Evolutionary conservation across 1,140 invertebrate genomes (phyloP).

Genomic region (Trissolcus basalis): DNA sequence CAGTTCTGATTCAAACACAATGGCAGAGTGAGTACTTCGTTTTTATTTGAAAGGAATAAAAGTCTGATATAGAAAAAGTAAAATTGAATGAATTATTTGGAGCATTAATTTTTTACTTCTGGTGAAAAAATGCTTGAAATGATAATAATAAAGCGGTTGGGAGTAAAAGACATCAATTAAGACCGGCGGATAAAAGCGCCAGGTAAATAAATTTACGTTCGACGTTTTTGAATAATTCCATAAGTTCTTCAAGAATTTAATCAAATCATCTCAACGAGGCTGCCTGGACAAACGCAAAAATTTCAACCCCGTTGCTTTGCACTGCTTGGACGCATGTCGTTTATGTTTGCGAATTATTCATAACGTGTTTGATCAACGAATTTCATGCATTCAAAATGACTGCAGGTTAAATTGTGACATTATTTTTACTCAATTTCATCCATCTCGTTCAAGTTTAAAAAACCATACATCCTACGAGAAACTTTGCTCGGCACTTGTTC

Average conservation of each 20-base stretch:
- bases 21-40: too few relatives aligned
- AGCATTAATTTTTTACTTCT: too few relatives aligned
- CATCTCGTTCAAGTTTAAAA: too few relatives aligned
- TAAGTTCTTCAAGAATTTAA: constrained; percentile 5
- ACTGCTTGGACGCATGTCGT: background rate
- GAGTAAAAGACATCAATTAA: constrained; percentile 23
- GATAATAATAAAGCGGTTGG: constrained; percentile 1
- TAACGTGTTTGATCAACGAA: background rate
- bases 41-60: too few relatives aligned
- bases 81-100: too few relatives aligned
- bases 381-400: background rate
- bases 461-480: too few relatives aligned
- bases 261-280: background rate
- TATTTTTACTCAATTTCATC: too few relatives aligned
- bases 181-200: constrained; percentile 3
- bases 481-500: background rate
- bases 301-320: background rate
- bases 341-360: background rate
- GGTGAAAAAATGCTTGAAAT: background rate
- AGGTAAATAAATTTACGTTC: constrained; percentile 19
- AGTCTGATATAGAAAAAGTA: too few relatives aligned
- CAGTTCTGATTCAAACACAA: too few relatives aligned
- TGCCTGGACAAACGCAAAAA: background rate
- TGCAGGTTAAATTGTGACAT: too few relatives aligned
- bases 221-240: constrained; percentile 17